phyloP scores from a whole-genome alignment of 2,113 vertebrate genomes.

The Aptenodytes forsteri region DNA sequence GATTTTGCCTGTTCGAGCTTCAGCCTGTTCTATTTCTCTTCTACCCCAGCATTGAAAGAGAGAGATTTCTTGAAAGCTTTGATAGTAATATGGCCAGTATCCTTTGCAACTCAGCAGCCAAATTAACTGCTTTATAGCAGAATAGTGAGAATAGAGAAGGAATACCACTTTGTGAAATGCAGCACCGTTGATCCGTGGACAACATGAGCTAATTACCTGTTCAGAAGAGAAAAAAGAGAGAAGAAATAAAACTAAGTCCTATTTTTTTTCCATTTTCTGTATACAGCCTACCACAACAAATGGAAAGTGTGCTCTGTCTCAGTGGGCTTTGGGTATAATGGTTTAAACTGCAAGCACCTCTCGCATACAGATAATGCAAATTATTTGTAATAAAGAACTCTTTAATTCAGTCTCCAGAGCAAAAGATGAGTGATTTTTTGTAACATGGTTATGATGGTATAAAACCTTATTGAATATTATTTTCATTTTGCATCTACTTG shows the following conservation, averaged over 20 bases:
- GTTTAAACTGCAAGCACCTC: background rate
- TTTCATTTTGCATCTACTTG: background rate
- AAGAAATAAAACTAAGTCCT: accelerated
- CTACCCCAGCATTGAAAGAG: background rate
- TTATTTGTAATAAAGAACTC: background rate
- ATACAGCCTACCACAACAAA: background rate
- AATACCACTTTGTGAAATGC: background rate
- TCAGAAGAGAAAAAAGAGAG: background rate
- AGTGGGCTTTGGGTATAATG: background rate
- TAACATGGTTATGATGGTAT: background rate
- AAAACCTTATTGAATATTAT: background rate
- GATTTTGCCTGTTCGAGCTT: background rate
- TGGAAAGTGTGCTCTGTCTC: no score
- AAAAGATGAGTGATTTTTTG: background rate
- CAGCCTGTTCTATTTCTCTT: background rate
- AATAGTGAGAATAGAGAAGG: background rate
- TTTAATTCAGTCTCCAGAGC: background rate
- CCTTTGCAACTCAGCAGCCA: background rate
- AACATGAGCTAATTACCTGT: background rate
- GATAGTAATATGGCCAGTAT: no score
- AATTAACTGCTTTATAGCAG: background rate
- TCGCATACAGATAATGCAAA: background rate
- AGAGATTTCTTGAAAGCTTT: background rate
- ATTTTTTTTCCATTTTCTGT: background rate
- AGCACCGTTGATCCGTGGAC: background rate